Evolutionary conservation across 1,140 invertebrate genomes (phyloP).

Genomic region (Zaprionus nigranus): DNA sequence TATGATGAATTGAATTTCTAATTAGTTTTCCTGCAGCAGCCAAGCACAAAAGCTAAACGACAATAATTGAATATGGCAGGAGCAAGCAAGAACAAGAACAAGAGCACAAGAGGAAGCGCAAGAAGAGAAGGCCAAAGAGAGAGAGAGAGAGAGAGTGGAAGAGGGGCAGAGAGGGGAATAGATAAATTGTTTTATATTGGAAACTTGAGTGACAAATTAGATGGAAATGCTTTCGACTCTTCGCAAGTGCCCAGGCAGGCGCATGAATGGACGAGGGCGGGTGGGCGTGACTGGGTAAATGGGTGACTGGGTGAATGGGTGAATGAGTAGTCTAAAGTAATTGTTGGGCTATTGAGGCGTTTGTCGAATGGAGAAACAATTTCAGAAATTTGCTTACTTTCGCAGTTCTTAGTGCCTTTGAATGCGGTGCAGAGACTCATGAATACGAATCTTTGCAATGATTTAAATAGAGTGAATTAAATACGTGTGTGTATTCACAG

Average conservation of each 20-base stretch:
- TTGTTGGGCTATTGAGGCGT: not conserved
- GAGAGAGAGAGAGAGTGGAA: not conserved
- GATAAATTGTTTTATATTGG: conserved; percentile 25
- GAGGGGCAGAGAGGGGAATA: not conserved
- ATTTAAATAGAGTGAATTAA: not conserved
- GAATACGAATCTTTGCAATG: conserved; percentile 7
- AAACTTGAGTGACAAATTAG: conserved; percentile 34
- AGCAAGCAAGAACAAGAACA: not conserved
- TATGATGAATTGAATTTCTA: conserved; percentile 48
- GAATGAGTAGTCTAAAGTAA: conserved; percentile 4
- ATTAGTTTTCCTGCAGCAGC: conserved; percentile 19
- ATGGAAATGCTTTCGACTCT: conserved; percentile 30
- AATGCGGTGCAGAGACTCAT: not conserved
- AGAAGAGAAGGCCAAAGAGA: not conserved
- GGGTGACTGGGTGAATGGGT: not conserved
- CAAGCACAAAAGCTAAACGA: conserved; percentile 10
- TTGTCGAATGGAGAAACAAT: conserved; percentile 2
- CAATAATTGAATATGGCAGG: conserved; percentile 29
- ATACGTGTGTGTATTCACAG: not conserved
- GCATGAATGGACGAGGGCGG: not conserved
- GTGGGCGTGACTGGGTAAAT: not conserved
- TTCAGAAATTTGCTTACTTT: not conserved
- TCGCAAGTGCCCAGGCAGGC: conserved; percentile 6
- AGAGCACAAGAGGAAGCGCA: not conserved
- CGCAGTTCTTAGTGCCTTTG: not conserved